phyloP scores from a whole-genome alignment of 1,140 invertebrate genomes.

The Chionoecetes opilio region DNA sequence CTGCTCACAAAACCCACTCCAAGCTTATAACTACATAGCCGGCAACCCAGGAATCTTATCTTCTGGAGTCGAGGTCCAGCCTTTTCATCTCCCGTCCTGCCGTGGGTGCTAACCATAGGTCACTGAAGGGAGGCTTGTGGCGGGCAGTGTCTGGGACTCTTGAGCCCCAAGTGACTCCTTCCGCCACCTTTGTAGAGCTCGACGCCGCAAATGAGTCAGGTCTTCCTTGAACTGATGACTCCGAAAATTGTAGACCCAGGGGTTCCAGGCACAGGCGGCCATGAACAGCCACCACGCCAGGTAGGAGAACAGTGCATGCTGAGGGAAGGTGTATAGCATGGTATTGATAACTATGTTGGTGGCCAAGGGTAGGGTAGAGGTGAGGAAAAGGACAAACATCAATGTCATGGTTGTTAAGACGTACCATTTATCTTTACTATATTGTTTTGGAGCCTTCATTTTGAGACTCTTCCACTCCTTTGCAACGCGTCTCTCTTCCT shows the following conservation, averaged over 20 bases:
- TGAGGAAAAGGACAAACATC: constrained; percentile 24
- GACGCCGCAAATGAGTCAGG: not conserved
- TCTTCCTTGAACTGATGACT: constrained; percentile 49
- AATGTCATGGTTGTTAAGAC: constrained; percentile 44
- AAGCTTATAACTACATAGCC: too few relatives aligned
- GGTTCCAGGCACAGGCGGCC: constrained; percentile 52
- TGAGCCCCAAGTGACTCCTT: not conserved
- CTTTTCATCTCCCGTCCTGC: too few relatives aligned
- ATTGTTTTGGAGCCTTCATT: not conserved
- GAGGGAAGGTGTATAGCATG: not conserved
- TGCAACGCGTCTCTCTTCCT: not conserved
- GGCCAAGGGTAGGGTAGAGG: not conserved
- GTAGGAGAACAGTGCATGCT: not conserved
- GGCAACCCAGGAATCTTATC: too few relatives aligned
- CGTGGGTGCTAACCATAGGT: too few relatives aligned
- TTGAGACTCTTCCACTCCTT: constrained; percentile 39
- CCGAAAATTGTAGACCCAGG: constrained; percentile 61
- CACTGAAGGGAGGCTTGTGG: not conserved
- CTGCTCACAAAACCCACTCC: too few relatives aligned
- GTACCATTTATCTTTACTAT: constrained; percentile 30
- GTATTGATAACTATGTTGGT: constrained; percentile 24
- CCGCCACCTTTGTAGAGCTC: not conserved
- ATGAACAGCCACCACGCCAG: constrained; percentile 53
- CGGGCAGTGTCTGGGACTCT: not conserved
- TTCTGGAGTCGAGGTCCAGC: too few relatives aligned